Base-by-base conservation (phyloP, 2,797 vertebrate genomes). In the Denticeps clupeoides region DNA sequence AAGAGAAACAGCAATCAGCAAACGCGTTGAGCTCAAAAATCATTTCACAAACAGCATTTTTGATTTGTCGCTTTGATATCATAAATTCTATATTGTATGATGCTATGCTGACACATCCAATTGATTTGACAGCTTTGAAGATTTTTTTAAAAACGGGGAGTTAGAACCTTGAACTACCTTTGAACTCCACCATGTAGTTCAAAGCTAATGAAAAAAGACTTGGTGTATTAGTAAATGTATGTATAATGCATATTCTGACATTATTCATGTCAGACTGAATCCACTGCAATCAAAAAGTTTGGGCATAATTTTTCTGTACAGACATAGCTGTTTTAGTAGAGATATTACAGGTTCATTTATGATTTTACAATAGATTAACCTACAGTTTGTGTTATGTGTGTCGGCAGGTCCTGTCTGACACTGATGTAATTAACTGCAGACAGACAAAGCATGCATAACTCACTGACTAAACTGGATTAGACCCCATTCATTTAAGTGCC, bases 311-410 rank as follows among this genome's bases (percentile, higher is more conserved):
- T 78, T 61, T 62, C 65, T 64, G 62, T 37, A 16, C 35, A 72
- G 19, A 41, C 50, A 55, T 58, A 74, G 50, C 67, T 71, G 60
- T 77, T 65, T 32, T 55, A 73, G 69, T 64, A 11, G 26, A 73
- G 63, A 73, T 66, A 75, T 81, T 83, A 83, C 70, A 65, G 61
- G 46, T 82, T 81, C 78, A 82, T 81, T 81, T 76, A 82, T 73
- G 73, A 77, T 82, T 84, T 77, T 81, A 70, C 73, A n/a, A 74
- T 80, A 79, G 81, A 83, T 83, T 80, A 80, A 81, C 67, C 71
- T 52, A 64, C 59, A 49, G 51, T 41, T 55, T 42, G 49, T 50
- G 38, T 56, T 49, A 38, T 2, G 23, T 41, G 47, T 46, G 58
- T 41, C 54, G 56, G 41, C 3, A 61, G 35, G 35, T n/a, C 18